A percentile compares a stretch with the other conserved stretches of the same genome.
Evolutionary conservation across 2,113 vertebrate species (phyloP).

Genomic region (Tinamus guttatus): DNA sequence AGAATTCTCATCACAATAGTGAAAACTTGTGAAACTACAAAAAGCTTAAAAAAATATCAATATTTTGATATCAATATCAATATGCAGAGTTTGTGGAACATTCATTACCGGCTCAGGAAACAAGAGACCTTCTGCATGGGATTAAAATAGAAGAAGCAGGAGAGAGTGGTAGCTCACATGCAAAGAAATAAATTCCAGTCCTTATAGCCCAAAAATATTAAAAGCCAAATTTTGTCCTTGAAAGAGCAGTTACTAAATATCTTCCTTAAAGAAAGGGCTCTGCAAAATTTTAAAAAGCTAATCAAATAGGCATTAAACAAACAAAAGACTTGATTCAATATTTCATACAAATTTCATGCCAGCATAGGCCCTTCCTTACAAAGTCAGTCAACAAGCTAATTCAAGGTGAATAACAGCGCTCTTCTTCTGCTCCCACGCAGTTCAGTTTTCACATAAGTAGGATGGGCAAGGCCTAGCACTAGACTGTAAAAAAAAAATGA

Average conservation of each 20-base stretch:
- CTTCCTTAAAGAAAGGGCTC: neutral
- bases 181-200: neutral
- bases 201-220: neutral
- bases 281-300: neutral
- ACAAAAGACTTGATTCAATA: neutral
- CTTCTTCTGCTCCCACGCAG: neutral
- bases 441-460: neutral
- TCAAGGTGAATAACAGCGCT: neutral
- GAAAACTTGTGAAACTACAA: neutral
- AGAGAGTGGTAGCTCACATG: neutral
- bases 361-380: neutral
- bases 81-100: accelerated
- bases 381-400: neutral
- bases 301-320: neutral
- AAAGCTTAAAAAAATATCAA: neutral
- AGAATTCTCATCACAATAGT: neutral
- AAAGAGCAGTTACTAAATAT: neutral
- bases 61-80: too few species aligned
- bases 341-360: neutral
- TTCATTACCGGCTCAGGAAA: neutral
- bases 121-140: neutral
- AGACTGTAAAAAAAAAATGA: neutral
- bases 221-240: neutral
- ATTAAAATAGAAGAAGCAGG: neutral
- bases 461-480: neutral